These are phyloP conservation scores for Trachelipus rathkii DNA, from an alignment of 1,140 invertebrate genomes.

Conservation along the genomic window DNA sequence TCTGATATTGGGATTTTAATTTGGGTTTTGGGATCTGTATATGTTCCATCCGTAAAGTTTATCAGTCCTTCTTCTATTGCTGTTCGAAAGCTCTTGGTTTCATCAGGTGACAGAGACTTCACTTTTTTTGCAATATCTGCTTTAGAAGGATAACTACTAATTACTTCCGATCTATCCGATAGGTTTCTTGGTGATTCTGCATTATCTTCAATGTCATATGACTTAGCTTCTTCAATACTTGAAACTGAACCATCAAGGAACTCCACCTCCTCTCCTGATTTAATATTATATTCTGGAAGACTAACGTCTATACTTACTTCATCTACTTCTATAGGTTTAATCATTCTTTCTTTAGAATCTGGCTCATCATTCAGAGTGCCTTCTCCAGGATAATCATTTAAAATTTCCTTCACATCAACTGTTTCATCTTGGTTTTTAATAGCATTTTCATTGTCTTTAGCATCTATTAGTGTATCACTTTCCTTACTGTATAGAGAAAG, in stretches of 20 bases:
- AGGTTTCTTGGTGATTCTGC: neutral
- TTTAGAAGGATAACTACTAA: conserved; percentile 52
- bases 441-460: conserved; percentile 66
- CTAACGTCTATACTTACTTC: conserved; percentile 72
- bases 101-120: conserved; percentile 48
- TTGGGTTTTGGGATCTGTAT: too few relatives aligned
- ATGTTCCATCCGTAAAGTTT: too few relatives aligned
- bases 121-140: conserved; percentile 58
- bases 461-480: conserved; percentile 67
- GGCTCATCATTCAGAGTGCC: conserved; percentile 81
- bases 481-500: too few relatives aligned
- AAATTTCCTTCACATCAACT: conserved; percentile 83
- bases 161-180: conserved; percentile 54
- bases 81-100: conserved; percentile 51
- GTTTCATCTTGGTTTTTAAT: conserved; percentile 59
- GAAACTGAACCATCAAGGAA: neutral
- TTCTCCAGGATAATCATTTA: conserved; percentile 67
- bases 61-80: conserved; percentile 64
- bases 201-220: conserved; percentile 42
- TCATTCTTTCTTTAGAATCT: conserved; percentile 63
- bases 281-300: conserved; percentile 52
- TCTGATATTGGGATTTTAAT: too few relatives aligned
- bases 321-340: conserved; percentile 58
- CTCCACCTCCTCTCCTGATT: neutral
- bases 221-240: conserved; percentile 52